phyloP scores from a whole-genome alignment of 2,888 invertebrate genomes.

The Chalcosyrphus nemorum region DNA sequence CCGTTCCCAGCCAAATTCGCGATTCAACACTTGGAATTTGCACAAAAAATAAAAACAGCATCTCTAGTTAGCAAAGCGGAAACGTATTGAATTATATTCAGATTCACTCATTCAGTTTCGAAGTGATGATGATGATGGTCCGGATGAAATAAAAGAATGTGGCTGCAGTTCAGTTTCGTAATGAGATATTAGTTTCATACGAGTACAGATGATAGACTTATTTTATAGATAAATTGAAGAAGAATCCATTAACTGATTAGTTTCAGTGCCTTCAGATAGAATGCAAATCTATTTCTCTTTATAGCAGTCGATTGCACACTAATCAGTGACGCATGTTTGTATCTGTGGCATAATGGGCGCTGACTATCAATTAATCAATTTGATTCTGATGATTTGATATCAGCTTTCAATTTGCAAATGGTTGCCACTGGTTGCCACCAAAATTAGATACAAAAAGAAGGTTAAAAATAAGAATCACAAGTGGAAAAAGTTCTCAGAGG shows the following conservation, averaged over 20 bases:
- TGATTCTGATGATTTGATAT: too few relatives aligned
- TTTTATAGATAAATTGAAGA: slow-evolving; percentile 14
- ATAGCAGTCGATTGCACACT: too few relatives aligned
- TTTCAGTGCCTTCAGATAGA: too few relatives aligned
- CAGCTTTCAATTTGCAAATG: too few relatives aligned
- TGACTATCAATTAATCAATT: too few relatives aligned
- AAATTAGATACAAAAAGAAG: too few relatives aligned
- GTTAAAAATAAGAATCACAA: too few relatives aligned
- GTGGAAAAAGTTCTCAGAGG: too few relatives aligned
- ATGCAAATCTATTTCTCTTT: too few relatives aligned
- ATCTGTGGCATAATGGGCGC: too few relatives aligned
- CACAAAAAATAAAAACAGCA: slow-evolving; percentile 23
- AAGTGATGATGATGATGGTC: slow-evolving; percentile 35
- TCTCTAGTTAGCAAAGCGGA: slow-evolving; percentile 59
- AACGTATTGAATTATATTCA: slow-evolving; percentile 60
- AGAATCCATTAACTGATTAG: slow-evolving; percentile 1
- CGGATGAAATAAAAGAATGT: slow-evolving; percentile 45
- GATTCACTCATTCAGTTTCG: slow-evolving; percentile 30
- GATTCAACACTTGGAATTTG: slow-evolving; percentile 58
- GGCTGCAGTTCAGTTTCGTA: slow-evolving; percentile 38
- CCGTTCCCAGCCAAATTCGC: slow-evolving; percentile 58
- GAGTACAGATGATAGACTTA: slow-evolving; percentile 4
- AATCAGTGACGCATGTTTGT: too few relatives aligned
- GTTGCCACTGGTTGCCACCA: too few relatives aligned
- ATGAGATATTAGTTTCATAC: slow-evolving; percentile 16